Evolutionary conservation across 1,140 invertebrate species (phyloP).

Genomic region (Chlorops oryzae): DNA sequence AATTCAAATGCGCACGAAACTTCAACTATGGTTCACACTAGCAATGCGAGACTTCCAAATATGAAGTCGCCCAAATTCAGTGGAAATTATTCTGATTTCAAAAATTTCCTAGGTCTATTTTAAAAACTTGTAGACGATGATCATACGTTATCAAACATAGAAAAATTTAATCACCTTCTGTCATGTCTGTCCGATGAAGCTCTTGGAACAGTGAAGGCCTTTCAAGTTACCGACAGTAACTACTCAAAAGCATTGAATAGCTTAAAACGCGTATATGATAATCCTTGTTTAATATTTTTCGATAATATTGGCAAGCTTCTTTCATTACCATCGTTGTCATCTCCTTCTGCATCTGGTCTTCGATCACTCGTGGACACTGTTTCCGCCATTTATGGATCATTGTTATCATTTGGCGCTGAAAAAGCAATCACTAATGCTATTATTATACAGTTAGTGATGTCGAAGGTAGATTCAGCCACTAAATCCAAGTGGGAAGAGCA

Average conservation of each 20-base stretch:
- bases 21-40: neutral
- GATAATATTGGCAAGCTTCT: slow-evolving; percentile 2
- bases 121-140: slow-evolving; percentile 4
- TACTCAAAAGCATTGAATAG: slow-evolving; percentile 11
- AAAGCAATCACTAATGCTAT: slow-evolving; percentile 7
- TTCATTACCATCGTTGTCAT: neutral
- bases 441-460: slow-evolving; percentile 10
- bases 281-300: slow-evolving; percentile 10
- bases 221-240: slow-evolving; percentile 9
- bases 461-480: slow-evolving; percentile 11
- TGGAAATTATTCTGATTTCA: slow-evolving; percentile 7
- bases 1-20: no score
- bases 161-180: slow-evolving; percentile 15
- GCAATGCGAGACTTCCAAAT: slow-evolving; percentile 4
- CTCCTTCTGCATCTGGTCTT: slow-evolving; percentile 4
- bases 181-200: no score
- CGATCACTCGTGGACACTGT: slow-evolving; percentile 7
- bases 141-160: slow-evolving; percentile 4
- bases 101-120: slow-evolving; percentile 1
- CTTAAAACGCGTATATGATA: slow-evolving; percentile 10
- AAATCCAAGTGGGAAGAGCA: slow-evolving; percentile 14
- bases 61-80: slow-evolving; percentile 7
- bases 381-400: slow-evolving; percentile 10
- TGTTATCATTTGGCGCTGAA: slow-evolving; percentile 10
- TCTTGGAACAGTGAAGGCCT: slow-evolving; percentile 7